A percentile compares a stretch with the other conserved stretches of the same genome.
Evolutionary conservation across 37 sponge, comb jelly and placozoan species (phyloP).

Genomic region (Cliona cf. orientalis): DNA sequence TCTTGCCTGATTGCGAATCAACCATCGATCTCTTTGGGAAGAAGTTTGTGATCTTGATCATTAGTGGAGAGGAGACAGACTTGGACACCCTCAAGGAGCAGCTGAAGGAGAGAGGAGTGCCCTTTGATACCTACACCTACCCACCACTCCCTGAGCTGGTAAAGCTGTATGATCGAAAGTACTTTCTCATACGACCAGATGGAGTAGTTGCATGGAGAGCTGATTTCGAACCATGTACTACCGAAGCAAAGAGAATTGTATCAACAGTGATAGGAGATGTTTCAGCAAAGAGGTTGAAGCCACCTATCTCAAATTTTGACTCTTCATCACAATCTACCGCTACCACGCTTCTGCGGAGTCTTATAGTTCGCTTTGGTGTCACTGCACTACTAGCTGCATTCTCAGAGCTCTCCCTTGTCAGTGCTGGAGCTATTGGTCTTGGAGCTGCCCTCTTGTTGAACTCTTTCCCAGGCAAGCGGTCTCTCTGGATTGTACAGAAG

Average conservation of each 20-base stretch:
- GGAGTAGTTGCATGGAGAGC: slow-evolving; percentile 80
- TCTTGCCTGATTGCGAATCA: slow-evolving; percentile 48
- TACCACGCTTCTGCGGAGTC: not conserved
- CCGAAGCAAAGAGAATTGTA: slow-evolving; percentile 47
- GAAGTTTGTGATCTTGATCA: slow-evolving; percentile 56
- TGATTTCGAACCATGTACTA: slow-evolving; percentile 56
- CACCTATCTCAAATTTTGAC: not conserved
- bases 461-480: not conserved
- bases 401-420: slow-evolving; percentile 5
- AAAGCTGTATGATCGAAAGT: slow-evolving; percentile 57
- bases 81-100: slow-evolving; percentile 44
- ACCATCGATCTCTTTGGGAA: slow-evolving; percentile 76
- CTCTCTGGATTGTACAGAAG: slow-evolving; percentile 15
- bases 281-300: slow-evolving; percentile 9
- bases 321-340: slow-evolving; percentile 5
- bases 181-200: slow-evolving; percentile 83
- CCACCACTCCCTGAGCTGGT: slow-evolving; percentile 45
- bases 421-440: slow-evolving; percentile 21
- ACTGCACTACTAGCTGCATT: slow-evolving; percentile 3
- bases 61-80: slow-evolving; percentile 62
- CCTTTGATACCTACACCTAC: slow-evolving; percentile 20
- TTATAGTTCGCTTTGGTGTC: slow-evolving; percentile 1
- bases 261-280: slow-evolving; percentile 34
- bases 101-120: slow-evolving; percentile 33
- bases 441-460: slow-evolving; percentile 21